phyloP scores from a whole-genome alignment of 2,888 invertebrate genomes.

The Sphaeridia pumilis region DNA sequence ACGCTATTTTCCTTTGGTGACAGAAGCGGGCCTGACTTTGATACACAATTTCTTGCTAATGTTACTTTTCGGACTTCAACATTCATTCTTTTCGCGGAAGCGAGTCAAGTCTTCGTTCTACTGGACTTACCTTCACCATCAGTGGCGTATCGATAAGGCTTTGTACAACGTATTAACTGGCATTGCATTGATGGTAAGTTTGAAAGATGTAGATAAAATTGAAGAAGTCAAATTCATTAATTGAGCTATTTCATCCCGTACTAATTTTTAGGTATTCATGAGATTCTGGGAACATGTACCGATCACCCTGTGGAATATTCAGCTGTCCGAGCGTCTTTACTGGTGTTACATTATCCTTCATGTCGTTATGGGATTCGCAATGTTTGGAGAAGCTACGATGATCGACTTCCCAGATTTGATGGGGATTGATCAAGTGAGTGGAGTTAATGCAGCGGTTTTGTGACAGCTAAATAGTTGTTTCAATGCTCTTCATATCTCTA shows the following conservation, averaged over 20 bases:
- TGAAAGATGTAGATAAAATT: not conserved
- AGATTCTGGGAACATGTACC: slow-evolving; percentile 16
- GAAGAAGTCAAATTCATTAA: not conserved
- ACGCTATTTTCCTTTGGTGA: not conserved
- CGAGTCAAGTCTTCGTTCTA: slow-evolving; percentile 8
- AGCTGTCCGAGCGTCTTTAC: not conserved
- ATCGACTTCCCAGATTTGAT: slow-evolving; percentile 27
- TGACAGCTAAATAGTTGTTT: slow-evolving; percentile 1
- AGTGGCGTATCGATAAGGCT: slow-evolving; percentile 21
- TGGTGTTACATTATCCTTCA: slow-evolving; percentile 9
- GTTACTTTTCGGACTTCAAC: slow-evolving; percentile 14
- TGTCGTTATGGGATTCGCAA: slow-evolving; percentile 16
- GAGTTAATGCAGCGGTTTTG: not conserved
- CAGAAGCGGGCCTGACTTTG: not conserved
- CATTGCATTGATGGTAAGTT: slow-evolving; percentile 14
- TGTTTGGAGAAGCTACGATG: slow-evolving; percentile 27
- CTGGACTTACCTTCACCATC: slow-evolving; percentile 20
- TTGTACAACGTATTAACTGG: slow-evolving; percentile 19
- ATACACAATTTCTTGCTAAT: slow-evolving; percentile 10
- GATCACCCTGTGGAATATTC: slow-evolving; percentile 16
- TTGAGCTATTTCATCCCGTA: not conserved
- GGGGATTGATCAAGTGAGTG: slow-evolving; percentile 25
- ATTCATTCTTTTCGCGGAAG: slow-evolving; percentile 15
- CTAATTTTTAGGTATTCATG: slow-evolving; percentile 12
- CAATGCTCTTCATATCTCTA: slow-evolving; percentile 6